phyloP scores from a whole-genome alignment of 2,888 invertebrate genomes.

The Acronicta psi region DNA sequence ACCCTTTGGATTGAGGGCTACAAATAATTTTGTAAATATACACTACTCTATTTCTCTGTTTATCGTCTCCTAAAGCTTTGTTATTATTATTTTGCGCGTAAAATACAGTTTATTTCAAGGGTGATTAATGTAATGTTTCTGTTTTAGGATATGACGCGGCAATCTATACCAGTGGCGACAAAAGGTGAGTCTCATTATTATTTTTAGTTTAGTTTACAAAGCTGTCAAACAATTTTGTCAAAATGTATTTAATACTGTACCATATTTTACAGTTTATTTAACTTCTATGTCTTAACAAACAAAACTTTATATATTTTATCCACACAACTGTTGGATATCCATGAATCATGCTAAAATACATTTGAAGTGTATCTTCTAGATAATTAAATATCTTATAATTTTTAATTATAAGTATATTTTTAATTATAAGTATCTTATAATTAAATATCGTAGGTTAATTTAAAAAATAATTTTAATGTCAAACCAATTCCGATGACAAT shows the following conservation, averaged over 20 bases:
- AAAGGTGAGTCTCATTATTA: conserved; percentile 77
- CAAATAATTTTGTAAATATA: conserved; percentile 51
- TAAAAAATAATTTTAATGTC: too few relatives aligned
- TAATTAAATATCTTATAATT: too few relatives aligned
- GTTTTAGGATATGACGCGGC: conserved; percentile 88
- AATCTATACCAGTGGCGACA: conserved; percentile 87
- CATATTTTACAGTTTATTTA: too few relatives aligned
- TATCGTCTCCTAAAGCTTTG: conserved; percentile 50
- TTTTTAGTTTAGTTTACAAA: conserved; percentile 20
- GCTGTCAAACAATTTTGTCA: too few relatives aligned
- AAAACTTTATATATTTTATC: conserved; percentile 38
- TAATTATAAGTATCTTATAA: too few relatives aligned
- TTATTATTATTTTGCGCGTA: conserved; percentile 57
- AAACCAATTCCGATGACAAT: too few relatives aligned
- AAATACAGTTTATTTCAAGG: not conserved
- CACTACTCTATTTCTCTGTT: conserved; percentile 20
- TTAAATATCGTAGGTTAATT: too few relatives aligned
- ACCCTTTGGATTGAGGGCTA: conserved; percentile 36
- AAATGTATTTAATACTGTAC: too few relatives aligned
- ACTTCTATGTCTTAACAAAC: conserved; percentile 6
- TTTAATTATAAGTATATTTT: too few relatives aligned
- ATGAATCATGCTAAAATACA: conserved; percentile 68
- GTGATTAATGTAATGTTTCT: conserved; percentile 69
- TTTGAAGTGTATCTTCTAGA: too few relatives aligned
- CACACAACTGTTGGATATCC: conserved; percentile 47